Base-by-base conservation (phyloP, 2,888 invertebrate genomes). In the Drosophila emarginata region DNA sequence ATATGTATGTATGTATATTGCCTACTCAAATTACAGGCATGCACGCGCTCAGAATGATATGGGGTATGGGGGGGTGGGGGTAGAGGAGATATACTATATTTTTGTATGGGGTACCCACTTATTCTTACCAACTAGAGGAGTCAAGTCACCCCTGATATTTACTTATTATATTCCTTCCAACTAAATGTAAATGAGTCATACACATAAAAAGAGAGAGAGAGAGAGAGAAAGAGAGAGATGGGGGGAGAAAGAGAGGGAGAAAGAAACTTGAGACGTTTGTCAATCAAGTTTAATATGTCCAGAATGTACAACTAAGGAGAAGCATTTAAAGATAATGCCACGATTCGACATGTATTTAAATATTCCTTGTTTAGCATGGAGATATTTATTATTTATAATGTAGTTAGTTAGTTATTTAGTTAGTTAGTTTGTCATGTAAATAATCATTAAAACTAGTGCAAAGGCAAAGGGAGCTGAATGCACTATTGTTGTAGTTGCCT, bases 381-480 rank as follows among this genome's bases (percentile, higher is more conserved):
- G 18, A 18, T 61, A 87, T 87, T 82, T 77, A 85, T 87, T 80
- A 87, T 87, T 88, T 80, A 87, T 72, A 68, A 76, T 73, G 68
- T 64, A 77, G 69, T 45, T 45, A 45, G 45, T 45, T 75, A 67
- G 63, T 87, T 76, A 32, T 32, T 32, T 64, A 77, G 69, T 45
- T 45, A 21, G 45, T 45, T 75, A 67, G 63, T 87, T 76, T 74
- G 70, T 67, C 79, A 74, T 79, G 89, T 75, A 89, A 87, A 89
- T 89, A 87, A 83, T 89, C 86, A 89, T 87, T 89, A 85, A 80
- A 80, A 85, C 85, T 76, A 73, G 72, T 32, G 32, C 76, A 64
- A 69, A 62, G 68, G 36, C 45, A 45, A 18, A 32, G 11, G 32
- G 32, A 32, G 2, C 32, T 32, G 11, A 18, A 28, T 37, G 14